A percentile compares a stretch with the other conserved stretches of the same genome.
phyloP scores from a whole-genome alignment of 2,797 vertebrate species.

The Fundulus diaphanus region DNA sequence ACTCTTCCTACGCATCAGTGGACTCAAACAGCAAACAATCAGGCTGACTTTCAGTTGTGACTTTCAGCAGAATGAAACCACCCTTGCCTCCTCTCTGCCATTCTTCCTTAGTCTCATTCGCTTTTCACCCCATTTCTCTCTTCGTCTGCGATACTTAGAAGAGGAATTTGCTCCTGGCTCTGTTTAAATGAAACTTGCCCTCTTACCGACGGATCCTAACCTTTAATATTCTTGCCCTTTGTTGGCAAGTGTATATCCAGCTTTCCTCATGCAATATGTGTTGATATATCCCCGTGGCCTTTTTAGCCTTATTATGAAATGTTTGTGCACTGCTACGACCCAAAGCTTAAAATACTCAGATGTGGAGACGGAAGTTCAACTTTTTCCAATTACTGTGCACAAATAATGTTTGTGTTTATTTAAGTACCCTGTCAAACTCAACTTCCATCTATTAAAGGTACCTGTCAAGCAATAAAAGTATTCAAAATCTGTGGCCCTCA shows the following conservation, averaged over 20 bases:
- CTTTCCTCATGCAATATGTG: slow-evolving; percentile 77
- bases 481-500: slow-evolving; percentile 24
- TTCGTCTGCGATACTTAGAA: slow-evolving; percentile 60
- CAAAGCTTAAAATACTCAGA: slow-evolving; percentile 34
- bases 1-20: slow-evolving; percentile 66
- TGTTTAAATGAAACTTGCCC: slow-evolving; percentile 83
- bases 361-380: slow-evolving; percentile 46
- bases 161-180: slow-evolving; percentile 74
- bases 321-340: slow-evolving; percentile 38
- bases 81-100: slow-evolving; percentile 15
- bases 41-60: slow-evolving; percentile 78
- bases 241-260: slow-evolving; percentile 75
- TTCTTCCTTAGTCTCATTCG: slow-evolving; percentile 15
- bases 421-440: slow-evolving; percentile 25
- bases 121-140: slow-evolving; percentile 25
- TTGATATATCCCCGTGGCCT: slow-evolving; percentile 52
- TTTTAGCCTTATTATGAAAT: slow-evolving; percentile 51
- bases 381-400: slow-evolving; percentile 45
- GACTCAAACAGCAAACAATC: slow-evolving; percentile 75
- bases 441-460: slow-evolving; percentile 26
- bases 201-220: slow-evolving; percentile 73
- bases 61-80: slow-evolving; percentile 75
- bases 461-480: slow-evolving; percentile 31
- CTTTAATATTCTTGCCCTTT: slow-evolving; percentile 79
- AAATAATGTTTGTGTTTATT: slow-evolving; percentile 47